These are phyloP conservation scores for Balaeniceps rex DNA, from an alignment of 2,113 vertebrate genomes.

Conservation along the genomic window DNA sequence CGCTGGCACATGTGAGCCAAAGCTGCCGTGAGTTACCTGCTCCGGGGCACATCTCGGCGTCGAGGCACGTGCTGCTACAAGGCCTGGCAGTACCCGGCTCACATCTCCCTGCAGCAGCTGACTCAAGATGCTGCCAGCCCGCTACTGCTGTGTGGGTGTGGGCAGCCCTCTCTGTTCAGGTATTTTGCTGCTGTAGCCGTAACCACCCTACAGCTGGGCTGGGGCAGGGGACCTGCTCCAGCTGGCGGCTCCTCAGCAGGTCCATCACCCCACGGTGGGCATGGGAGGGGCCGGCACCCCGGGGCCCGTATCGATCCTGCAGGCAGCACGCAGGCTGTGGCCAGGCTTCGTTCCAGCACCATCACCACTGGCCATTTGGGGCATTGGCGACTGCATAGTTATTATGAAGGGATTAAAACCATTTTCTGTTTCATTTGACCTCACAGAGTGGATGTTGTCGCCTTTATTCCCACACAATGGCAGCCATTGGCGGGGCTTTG, in stretches of 20 bases:
- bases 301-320: accelerated
- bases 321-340: accelerated
- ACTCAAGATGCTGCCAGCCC: background rate
- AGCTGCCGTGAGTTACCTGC: accelerated
- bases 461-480: conserved; percentile 65
- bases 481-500: background rate
- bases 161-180: background rate
- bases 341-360: background rate
- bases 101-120: background rate
- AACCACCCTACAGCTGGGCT: background rate
- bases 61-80: accelerated
- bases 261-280: background rate
- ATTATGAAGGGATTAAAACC: conserved; percentile 62
- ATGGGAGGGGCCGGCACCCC: accelerated
- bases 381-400: background rate
- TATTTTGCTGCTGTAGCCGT: accelerated
- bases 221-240: background rate
- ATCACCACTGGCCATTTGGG: background rate
- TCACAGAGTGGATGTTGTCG: conserved; percentile 42
- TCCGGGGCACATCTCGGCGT: accelerated
- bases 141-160: accelerated
- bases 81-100: accelerated
- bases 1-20: accelerated
- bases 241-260: accelerated
- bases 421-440: conserved; percentile 69